A percentile compares a stretch with the other conserved stretches of the same genome.
Conservation (phyloP, 2,888 invertebrate species). For the Eurytoma californica region DNA sequence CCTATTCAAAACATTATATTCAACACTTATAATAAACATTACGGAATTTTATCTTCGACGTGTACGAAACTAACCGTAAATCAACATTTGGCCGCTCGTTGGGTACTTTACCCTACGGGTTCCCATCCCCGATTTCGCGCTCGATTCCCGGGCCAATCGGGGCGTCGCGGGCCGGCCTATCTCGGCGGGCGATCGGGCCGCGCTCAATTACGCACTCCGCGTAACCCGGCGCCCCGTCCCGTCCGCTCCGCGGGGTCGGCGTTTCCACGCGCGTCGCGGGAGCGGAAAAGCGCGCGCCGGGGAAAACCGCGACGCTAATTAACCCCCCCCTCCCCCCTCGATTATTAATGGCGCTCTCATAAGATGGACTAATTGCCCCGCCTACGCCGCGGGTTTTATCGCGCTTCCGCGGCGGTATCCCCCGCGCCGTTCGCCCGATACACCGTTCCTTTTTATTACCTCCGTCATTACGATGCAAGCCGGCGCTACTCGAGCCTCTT, state of each 20-base stretch:
- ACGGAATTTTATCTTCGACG: too few species aligned
- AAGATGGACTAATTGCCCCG: conserved; percentile 58
- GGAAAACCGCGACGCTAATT: conserved; percentile 54
- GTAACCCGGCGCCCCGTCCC: too few species aligned
- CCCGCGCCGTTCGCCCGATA: neutral
- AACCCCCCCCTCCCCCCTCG: conserved; percentile 58
- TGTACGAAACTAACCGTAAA: conserved; percentile 16
- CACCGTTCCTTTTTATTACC: conserved; percentile 52
- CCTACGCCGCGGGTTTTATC: neutral
- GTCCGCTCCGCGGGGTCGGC: conserved; percentile 3
- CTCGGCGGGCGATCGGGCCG: conserved; percentile 26
- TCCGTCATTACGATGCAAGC: conserved; percentile 30
- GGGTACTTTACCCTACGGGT: conserved; percentile 46
- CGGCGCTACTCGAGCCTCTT: neutral
- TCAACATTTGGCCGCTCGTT: conserved; percentile 28
- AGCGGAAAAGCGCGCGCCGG: neutral
- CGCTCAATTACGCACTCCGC: conserved; percentile 50
- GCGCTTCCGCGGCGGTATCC: neutral
- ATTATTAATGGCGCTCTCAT: conserved; percentile 59
- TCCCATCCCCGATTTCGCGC: conserved; percentile 71
- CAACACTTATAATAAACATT: too few species aligned
- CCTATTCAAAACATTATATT: too few species aligned
- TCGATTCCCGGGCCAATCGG: conserved; percentile 70
- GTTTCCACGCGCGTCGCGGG: conserved; percentile 19
- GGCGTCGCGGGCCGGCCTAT: conserved; percentile 55